Evolutionary conservation across 2,113 vertebrate species (phyloP).

Genomic region (Solenodon paradoxus): DNA sequence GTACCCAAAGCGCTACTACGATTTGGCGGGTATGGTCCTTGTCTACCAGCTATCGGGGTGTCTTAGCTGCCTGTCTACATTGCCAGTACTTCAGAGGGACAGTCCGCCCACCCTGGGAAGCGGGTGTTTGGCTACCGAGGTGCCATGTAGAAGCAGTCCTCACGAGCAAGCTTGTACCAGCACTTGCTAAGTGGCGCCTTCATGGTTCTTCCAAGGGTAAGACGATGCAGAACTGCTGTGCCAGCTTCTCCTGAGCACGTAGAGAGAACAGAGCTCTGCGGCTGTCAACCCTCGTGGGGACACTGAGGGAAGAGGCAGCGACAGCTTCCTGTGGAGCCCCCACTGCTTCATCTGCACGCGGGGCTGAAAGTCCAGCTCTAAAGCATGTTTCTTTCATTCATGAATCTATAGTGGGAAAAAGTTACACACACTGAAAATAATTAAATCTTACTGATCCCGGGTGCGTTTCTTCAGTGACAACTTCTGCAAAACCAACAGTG

Average conservation of each 20-base stretch:
- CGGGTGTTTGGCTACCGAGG: background rate
- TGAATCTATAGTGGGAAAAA: background rate
- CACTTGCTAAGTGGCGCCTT: background rate
- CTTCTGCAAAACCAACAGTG: background rate
- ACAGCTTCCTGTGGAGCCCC: fast-evolving
- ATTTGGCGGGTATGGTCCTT: no score
- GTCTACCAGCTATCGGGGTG: background rate
- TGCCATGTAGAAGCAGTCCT: background rate
- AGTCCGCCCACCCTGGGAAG: background rate
- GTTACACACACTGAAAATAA: background rate
- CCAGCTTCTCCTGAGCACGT: background rate
- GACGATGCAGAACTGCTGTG: background rate
- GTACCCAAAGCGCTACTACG: no score
- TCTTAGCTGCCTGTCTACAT: background rate
- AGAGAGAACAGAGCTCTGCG: background rate
- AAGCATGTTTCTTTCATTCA: background rate
- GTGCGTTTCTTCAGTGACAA: background rate
- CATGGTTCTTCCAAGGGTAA: background rate
- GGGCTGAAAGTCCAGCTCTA: background rate
- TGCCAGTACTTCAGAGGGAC: background rate
- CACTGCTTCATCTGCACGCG: fast-evolving
- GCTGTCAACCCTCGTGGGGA: no score
- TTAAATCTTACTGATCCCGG: background rate
- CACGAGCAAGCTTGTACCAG: background rate
- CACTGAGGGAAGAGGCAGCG: background rate